Conservation (phyloP, 2,113 vertebrate genomes). For the Empidonax alnorum region DNA sequence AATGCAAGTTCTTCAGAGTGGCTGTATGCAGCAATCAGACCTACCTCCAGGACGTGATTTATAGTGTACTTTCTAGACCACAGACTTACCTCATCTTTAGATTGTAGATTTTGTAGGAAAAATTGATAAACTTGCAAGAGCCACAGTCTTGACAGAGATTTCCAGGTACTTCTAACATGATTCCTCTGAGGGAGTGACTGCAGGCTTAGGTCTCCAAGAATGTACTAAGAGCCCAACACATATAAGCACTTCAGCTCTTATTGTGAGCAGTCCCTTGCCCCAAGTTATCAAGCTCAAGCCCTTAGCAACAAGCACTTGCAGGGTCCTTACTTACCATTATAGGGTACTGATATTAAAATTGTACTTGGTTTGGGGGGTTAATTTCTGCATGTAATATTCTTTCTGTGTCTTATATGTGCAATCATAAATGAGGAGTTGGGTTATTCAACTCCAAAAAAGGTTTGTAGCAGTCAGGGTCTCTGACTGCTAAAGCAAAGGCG, state of each 20-base stretch:
- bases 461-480: not conserved
- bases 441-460: not conserved
- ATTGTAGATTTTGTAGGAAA: not conserved
- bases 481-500: not conserved
- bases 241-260: not conserved
- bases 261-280: not conserved
- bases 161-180: not conserved
- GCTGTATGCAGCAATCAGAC: not conserved
- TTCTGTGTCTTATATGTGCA: fast-evolving
- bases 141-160: not conserved
- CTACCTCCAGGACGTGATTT: not conserved
- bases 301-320: not conserved
- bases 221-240: not conserved
- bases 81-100: not conserved
- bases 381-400: not conserved
- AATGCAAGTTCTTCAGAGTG: not conserved
- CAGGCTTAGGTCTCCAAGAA: not conserved
- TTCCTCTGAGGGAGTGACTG: not conserved
- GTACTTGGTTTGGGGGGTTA: not conserved
- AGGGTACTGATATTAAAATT: not conserved
- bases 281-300: not conserved
- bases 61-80: not conserved
- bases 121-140: not conserved
- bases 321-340: not conserved
- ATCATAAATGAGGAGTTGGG: not conserved